Evolutionary conservation across 2,113 vertebrate genomes (phyloP).

Genomic region (Otus sunia): DNA sequence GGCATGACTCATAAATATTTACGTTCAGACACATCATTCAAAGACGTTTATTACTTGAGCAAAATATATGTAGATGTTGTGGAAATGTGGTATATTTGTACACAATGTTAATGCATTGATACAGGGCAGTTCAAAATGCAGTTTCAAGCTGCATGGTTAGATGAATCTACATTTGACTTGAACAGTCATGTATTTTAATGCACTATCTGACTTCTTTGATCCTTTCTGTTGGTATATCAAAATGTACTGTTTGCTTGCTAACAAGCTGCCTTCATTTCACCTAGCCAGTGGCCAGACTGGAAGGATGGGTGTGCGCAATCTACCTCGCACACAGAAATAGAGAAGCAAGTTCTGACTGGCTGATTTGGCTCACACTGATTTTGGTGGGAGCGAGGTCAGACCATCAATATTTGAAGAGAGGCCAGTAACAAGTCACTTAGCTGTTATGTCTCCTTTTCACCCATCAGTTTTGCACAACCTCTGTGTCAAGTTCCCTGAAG

Average conservation of each 20-base stretch:
- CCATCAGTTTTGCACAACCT: not conserved
- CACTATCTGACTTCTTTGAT: conserved; percentile 12
- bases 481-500: not conserved
- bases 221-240: not conserved
- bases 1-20: conserved; percentile 63
- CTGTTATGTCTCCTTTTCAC: not conserved
- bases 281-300: not conserved
- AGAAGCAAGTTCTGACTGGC: not conserved
- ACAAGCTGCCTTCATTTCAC: not conserved
- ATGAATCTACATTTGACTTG: not conserved
- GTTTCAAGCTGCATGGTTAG: not conserved
- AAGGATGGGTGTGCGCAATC: not conserved
- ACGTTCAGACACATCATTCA: conserved; percentile 53
- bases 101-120: not conserved
- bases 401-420: not conserved
- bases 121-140: not conserved
- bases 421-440: not conserved
- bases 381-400: not conserved
- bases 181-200: conserved; percentile 38
- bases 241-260: not conserved
- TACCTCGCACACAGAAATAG: not conserved
- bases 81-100: not conserved
- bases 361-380: not conserved
- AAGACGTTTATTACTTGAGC: conserved; percentile 28
- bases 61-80: conserved; percentile 9